phyloP scores from a whole-genome alignment of 2,888 invertebrate genomes.

The Scaptodrosophila latifasciaeformis region DNA sequence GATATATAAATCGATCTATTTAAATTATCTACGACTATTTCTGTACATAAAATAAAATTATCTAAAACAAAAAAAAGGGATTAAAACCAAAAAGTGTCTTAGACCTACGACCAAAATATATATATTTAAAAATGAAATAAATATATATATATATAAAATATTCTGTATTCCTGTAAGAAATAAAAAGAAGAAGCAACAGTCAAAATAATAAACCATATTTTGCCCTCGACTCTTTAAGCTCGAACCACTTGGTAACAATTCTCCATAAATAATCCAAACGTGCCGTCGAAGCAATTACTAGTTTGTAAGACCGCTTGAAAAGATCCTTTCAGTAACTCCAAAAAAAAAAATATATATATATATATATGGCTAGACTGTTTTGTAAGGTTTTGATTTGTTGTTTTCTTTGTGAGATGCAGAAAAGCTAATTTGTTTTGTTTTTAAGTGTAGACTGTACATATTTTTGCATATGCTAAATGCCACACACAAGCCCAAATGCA shows the following conservation, averaged over 20 bases:
- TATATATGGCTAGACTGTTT: constrained; percentile 19
- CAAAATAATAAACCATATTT: constrained; percentile 32
- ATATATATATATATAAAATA: constrained; percentile 2
- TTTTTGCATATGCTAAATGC: no score
- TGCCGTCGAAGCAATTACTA: constrained; percentile 71
- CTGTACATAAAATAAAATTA: constrained; percentile 32
- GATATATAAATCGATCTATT: constrained; percentile 23
- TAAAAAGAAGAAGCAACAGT: constrained; percentile 29
- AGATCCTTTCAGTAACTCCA: constrained; percentile 22
- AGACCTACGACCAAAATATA: constrained; percentile 63
- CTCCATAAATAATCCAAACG: constrained; percentile 13
- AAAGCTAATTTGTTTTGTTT: no score
- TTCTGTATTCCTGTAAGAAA: no score
- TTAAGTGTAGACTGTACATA: background rate
- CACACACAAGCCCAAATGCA: no score
- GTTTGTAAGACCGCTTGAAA: constrained; percentile 53
- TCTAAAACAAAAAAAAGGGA: constrained; percentile 28
- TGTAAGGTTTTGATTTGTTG: constrained; percentile 1
- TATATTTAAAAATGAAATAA: constrained; percentile 36
- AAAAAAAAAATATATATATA: constrained; percentile 15
- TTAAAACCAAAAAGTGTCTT: constrained; percentile 64
- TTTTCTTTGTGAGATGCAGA: no score
- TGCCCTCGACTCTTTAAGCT: no score
- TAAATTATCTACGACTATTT: no score
- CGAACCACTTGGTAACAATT: background rate